phyloP scores from a whole-genome alignment of 2,797 vertebrate genomes.

The Hapalemur alaotrensis region DNA sequence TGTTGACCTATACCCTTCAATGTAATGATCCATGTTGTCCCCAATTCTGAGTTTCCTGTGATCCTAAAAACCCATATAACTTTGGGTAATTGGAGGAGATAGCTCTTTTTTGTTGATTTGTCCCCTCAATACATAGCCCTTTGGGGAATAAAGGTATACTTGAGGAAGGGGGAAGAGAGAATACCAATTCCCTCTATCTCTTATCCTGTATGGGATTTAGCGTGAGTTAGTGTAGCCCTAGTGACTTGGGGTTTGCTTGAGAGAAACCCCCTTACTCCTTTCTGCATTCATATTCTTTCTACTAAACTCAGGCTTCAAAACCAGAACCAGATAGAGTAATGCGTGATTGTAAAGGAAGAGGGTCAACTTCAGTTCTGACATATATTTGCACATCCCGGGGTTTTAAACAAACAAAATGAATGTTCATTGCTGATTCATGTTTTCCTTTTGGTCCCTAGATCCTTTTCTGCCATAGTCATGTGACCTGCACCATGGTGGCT shows the following conservation, averaged over 20 bases:
- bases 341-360: constrained; percentile 57
- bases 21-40: background rate
- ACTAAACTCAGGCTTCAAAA: constrained; percentile 62
- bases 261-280: constrained; percentile 31
- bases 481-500: constrained; percentile 69
- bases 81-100: background rate
- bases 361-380: constrained; percentile 67
- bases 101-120: background rate
- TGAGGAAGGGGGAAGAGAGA: background rate
- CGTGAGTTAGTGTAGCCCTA: background rate
- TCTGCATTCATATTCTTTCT: constrained; percentile 51
- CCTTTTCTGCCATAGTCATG: constrained; percentile 61
- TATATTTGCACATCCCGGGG: constrained; percentile 75
- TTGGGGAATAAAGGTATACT: background rate
- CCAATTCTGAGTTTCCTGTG: background rate
- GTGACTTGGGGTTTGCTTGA: constrained; percentile 48
- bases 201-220: background rate
- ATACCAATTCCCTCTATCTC: background rate
- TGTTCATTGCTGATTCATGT: constrained; percentile 80
- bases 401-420: constrained; percentile 78
- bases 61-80: background rate
- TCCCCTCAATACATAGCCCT: background rate
- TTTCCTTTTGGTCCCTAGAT: constrained; percentile 74
- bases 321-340: constrained; percentile 47
- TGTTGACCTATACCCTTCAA: background rate